A percentile compares a stretch with the other conserved stretches of the same genome.
Conservation (phyloP, 92 coral and sea anemone genomes). For the Paramuricea clavata region DNA sequence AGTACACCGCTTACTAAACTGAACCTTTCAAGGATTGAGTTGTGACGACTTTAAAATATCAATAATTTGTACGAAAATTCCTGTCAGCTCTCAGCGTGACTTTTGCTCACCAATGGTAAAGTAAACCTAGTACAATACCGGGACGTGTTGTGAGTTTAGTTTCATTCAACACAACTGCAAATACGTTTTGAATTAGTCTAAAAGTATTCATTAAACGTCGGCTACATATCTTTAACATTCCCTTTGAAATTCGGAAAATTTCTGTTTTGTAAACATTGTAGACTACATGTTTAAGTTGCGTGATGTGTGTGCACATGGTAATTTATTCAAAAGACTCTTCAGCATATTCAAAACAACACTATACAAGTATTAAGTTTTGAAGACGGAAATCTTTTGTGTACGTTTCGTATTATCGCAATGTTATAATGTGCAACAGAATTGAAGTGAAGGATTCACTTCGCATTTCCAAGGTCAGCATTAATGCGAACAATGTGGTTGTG, state of each 20-base stretch:
- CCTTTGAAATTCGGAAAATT: not conserved
- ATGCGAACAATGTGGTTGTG: not conserved
- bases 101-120: not conserved
- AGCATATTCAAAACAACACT: too few species aligned
- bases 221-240: not conserved
- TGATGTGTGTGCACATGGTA: too few species aligned
- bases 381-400: slow-evolving; percentile 4
- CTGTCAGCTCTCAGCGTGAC: not conserved
- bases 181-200: not conserved
- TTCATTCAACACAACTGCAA: slow-evolving; percentile 1
- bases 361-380: not conserved
- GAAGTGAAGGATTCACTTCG: not conserved
- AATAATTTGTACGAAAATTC: not conserved
- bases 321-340: too few species aligned
- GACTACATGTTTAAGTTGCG: too few species aligned
- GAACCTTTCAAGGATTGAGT: not conserved
- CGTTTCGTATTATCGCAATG: not conserved
- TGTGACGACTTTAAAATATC: not conserved
- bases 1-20: not conserved
- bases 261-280: not conserved
- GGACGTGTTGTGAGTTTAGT: not conserved
- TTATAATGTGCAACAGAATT: not conserved
- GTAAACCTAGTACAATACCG: not conserved
- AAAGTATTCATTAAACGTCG: not conserved
- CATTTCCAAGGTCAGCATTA: not conserved